These are phyloP conservation scores for Cylas formicarius DNA, from an alignment of 1,140 invertebrate genomes.

Conservation along the genomic window DNA sequence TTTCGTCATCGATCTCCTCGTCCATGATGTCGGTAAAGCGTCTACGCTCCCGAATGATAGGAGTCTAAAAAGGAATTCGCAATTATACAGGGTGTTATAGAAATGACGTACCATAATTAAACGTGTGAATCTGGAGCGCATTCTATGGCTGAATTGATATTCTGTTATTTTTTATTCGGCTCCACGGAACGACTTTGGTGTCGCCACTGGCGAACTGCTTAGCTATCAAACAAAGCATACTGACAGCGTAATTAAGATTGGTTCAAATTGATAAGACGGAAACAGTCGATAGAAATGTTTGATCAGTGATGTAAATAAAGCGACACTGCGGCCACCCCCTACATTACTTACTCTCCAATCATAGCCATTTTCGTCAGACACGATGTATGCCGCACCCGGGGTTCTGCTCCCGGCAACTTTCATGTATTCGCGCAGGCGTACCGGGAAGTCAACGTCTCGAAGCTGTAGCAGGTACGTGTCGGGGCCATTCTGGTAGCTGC, in stretches of 20 bases:
- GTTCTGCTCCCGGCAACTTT: conserved; percentile 74
- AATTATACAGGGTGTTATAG: not conserved
- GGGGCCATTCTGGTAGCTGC: conserved; percentile 87
- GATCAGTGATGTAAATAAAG: too few relatives aligned
- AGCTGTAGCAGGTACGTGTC: conserved; percentile 92
- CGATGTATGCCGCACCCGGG: conserved; percentile 55
- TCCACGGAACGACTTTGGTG: too few relatives aligned
- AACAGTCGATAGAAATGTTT: too few relatives aligned
- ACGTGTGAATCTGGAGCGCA: too few relatives aligned
- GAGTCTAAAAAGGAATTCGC: conserved; percentile 52
- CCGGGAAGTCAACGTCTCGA: conserved; percentile 86
- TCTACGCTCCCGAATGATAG: conserved; percentile 79
- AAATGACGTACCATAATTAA: too few relatives aligned
- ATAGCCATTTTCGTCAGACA: conserved; percentile 59
- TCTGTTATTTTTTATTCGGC: too few relatives aligned
- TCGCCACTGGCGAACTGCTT: not conserved
- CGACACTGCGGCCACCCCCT: too few relatives aligned
- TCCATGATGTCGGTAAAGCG: conserved; percentile 93
- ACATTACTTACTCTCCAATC: conserved; percentile 68
- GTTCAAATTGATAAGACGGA: too few relatives aligned
- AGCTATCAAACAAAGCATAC: too few relatives aligned
- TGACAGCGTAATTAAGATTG: too few relatives aligned
- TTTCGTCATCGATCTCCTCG: conserved; percentile 89
- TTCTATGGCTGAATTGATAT: too few relatives aligned
- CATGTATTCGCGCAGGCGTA: conserved; percentile 85